Evolutionary conservation across 1,140 invertebrate species (phyloP), one percentile per base, ranked within the genome.

Genomic region (Reticulitermes speratus): DNA sequence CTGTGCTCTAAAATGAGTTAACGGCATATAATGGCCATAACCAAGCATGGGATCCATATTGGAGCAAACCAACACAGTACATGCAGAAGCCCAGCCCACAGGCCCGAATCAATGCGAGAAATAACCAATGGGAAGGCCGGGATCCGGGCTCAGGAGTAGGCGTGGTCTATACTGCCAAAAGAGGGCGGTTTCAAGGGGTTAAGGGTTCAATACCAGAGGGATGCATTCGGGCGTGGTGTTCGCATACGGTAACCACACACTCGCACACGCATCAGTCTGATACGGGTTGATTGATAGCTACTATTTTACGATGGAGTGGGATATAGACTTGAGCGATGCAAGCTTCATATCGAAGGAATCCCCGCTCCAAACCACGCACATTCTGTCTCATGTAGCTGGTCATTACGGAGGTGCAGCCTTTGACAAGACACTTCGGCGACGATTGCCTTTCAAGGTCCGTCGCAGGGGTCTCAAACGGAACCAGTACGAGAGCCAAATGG

Each of bases 181-280:
- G 23, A 2, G 83, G 83, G 83, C 38, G 83, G 44, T 25, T 84
- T 11, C 38, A 52, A 44, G 23, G 83, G 83, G 83, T 45, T 52
- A 52, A 25, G 83, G 83, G 83, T 84, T 84, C 83, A 84, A 84
- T 84, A 84, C 83, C 83, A 52, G 83, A 52, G 44, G 8, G 14
- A 52, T 44, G 83, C 83, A 84, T 21, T 44, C n/a, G 44, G 83
- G 83, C n/a, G 65, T 75, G 65, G 65, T 75, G 25, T 30, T 75
- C 65, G 65, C 14, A 14, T 30, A 75, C 6, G 6, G n/a, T 1
- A 75, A 5, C 30, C 9, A 25, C 65, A n/a, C 8, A 23, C 16
- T 8, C 59, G 8, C 19, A 65, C 59, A 65, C 12, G 21, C 9
- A 25, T 0, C 7, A n/a, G 5, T 75, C 14, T 30, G 65, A n/a